Evolutionary conservation across 2,888 invertebrate genomes (phyloP).

Genomic region (Melinaea menophilus): DNA sequence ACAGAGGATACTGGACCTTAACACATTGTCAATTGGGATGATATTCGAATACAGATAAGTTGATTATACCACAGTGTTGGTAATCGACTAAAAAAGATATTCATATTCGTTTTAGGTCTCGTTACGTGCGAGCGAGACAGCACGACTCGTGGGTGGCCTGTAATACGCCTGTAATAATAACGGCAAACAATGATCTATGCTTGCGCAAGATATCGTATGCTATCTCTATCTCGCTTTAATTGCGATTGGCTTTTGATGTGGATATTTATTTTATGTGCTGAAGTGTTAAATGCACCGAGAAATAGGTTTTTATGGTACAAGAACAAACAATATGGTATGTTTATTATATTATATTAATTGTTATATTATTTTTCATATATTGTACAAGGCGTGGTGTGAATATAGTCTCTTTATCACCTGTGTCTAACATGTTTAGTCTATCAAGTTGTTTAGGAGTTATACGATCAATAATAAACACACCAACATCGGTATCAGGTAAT

Average conservation of each 20-base stretch:
- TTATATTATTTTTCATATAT: too few relatives aligned
- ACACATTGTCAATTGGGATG: constrained; percentile 9
- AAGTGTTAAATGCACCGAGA: constrained; percentile 9
- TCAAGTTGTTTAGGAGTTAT: too few relatives aligned
- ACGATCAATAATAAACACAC: too few relatives aligned
- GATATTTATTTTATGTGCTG: constrained; percentile 9
- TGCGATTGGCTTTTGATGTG: constrained; percentile 26
- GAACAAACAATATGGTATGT: too few relatives aligned
- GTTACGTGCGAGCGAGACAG: constrained; percentile 42
- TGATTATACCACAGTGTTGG: constrained; percentile 46
- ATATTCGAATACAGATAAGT: constrained; percentile 34
- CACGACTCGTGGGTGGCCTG: constrained; percentile 55
- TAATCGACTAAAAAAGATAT: constrained; percentile 47
- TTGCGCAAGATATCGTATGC: constrained; percentile 43
- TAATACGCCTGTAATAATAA: constrained; percentile 29
- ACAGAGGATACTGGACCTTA: constrained; percentile 13
- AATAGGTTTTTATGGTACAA: too few relatives aligned
- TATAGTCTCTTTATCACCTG: too few relatives aligned
- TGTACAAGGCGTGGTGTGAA: too few relatives aligned
- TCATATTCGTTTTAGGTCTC: constrained; percentile 36
- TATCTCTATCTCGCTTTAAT: constrained; percentile 35
- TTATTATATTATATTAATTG: too few relatives aligned
- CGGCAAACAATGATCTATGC: constrained; percentile 61
- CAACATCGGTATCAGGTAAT: too few relatives aligned
- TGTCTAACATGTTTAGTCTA: too few relatives aligned